Base-by-base conservation (phyloP, 92 coral and sea anemone species). In the Porites cylindrica region DNA sequence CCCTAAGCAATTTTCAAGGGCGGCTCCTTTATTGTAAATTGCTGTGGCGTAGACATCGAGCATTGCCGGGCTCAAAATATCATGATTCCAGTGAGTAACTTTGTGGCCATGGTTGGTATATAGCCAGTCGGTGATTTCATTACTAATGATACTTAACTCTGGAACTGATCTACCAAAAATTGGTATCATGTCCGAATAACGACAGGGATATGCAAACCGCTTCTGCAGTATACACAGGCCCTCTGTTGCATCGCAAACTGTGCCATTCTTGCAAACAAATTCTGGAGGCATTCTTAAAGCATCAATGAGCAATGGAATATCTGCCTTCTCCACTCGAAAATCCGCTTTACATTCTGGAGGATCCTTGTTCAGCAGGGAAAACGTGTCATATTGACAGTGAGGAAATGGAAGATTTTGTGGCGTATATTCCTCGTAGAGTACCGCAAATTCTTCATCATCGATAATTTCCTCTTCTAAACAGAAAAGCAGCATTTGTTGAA, bases 371-470 rank as follows among this genome's bases (percentile, higher is more conserved):
- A 58, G 20, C 26, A 85, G 83, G 23, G 89, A 85, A 77, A 85
- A 85, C 32, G 32, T 29, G 32, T 76, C 83, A 63, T 75, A 85
- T 19, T 63, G 43, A 9, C 56, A 64, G 53, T 85, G 75, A 84
- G 72, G 80, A 86, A 86, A 86, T 72, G 78, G 78, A 52, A 72
- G 85, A 72, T 86, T 79, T 80, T 79, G 71, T 51, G 90, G 86
- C 29, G 72, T 86, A 64, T 78, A 86, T 71, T 10, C 83, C 66
- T 85, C 85, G 52, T 78, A 86, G 47, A 79, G 85, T 17, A 86
- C 85, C 7, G 79, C 85, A 79, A 86, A 79, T 62, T 86, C 79
- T 78, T 78, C 79, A 64, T 86, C 90, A 86, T 78, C 85, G 6
- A 79, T 86, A 70, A 86, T 70, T 62, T 86, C 82, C 68, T 75